Evolutionary conservation across 2,113 vertebrate species (phyloP).

Genomic region (Cyanoderma ruficeps): DNA sequence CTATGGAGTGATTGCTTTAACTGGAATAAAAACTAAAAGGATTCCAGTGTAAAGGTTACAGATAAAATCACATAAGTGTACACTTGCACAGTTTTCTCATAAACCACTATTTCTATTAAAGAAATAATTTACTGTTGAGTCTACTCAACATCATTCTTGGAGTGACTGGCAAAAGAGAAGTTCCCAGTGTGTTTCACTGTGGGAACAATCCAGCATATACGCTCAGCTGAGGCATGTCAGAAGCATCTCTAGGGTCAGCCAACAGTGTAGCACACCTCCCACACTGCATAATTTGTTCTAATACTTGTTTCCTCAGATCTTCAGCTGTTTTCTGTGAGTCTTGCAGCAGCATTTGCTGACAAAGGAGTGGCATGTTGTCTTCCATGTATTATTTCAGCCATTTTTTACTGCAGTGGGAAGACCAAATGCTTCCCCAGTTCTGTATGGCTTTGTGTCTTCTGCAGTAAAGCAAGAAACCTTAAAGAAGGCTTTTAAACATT

Average conservation of each 20-base stretch:
- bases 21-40: not conserved
- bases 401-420: not conserved
- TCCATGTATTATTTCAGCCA: not conserved
- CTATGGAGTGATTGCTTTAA: not conserved
- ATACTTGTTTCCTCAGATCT: not conserved
- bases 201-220: not conserved
- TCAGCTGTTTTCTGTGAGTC: not conserved
- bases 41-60: not conserved
- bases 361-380: not conserved
- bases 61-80: not conserved
- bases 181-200: not conserved
- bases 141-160: not conserved
- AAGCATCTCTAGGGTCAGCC: not conserved
- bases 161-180: not conserved
- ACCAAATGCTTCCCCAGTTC: not conserved
- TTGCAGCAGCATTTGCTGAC: not conserved
- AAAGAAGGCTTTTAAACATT: not conserved
- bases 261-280: not conserved
- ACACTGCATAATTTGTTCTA: not conserved
- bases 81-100: not conserved
- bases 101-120: not conserved
- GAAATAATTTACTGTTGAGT: not conserved
- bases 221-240: not conserved
- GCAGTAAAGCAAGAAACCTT: not conserved
- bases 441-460: not conserved